Evolutionary conservation across 1,140 invertebrate species (phyloP), one percentile per base, ranked within the genome.

Genomic region (Papilio glaucus): DNA sequence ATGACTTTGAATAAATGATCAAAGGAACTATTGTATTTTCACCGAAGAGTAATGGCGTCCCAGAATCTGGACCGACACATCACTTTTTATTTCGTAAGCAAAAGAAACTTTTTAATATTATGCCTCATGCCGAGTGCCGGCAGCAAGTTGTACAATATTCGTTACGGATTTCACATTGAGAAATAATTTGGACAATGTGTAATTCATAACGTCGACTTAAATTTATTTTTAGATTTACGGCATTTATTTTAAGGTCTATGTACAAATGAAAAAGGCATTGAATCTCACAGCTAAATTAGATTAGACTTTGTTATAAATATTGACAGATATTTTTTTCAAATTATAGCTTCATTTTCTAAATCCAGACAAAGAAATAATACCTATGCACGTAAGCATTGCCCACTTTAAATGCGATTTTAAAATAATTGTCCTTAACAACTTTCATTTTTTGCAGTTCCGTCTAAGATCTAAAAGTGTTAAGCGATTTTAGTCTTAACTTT

Each of bases 21-120:
- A 81, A 80, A 78, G 71, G 42, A 69, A 75, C 77, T 77, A 85
- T 85, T 85, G 81, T 82, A 39, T 83, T 77, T 85, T 78, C 72
- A 73, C 77, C 76, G 71, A 79, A 79, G 77, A 80, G 77, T 82
- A 79, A 84, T 81, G 77, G 81, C 73, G 60, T 53, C 60, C 29
- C 53, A 65, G 74, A 82, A 82, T 77, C 78, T 82, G 77, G 77
- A 74, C 73, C 82, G 80, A 77, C 67, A 77, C 60, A 76, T 77
- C 73, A 80, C 79, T 81, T 78, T 75, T 81, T 80, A 78, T 80
- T 75, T 70, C 77, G 76, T 73, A 79, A 80, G 75, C 77, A 76
- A 82, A 80, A 76, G 33, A 68, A 68, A 69, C 67, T 38, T 67
- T 57, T 67, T 53, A 69, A 69, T 69, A 53, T 37, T 62, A 62